These are phyloP conservation scores for Lochmaea crataegi DNA, from an alignment of 2,888 invertebrate genomes.

Conservation along the genomic window DNA sequence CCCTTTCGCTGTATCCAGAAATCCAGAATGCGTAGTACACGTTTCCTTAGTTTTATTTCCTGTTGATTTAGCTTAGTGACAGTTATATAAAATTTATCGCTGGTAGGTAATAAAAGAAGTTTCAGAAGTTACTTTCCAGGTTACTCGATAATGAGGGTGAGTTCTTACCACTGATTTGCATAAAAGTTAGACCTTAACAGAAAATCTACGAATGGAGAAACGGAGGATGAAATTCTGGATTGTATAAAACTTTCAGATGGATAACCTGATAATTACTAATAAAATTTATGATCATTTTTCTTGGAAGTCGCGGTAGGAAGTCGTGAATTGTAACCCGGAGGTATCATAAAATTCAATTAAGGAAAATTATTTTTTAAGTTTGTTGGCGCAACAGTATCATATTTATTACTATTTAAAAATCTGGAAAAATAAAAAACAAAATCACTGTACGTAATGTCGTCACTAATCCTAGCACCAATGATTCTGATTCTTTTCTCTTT, in stretches of 20 bases:
- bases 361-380: too few relatives aligned
- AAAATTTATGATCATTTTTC: conserved; percentile 7
- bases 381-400: too few relatives aligned
- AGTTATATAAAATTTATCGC: conserved; percentile 25
- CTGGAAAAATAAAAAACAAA: too few relatives aligned
- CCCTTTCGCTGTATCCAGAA: neutral
- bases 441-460: neutral
- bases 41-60: conserved; percentile 16
- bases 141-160: conserved; percentile 30
- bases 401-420: too few relatives aligned
- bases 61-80: conserved; percentile 15
- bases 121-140: conserved; percentile 23
- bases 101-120: conserved; percentile 29
- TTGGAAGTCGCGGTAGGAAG: neutral
- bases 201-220: conserved; percentile 23
- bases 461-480: neutral
- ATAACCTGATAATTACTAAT: conserved; percentile 14
- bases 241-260: conserved; percentile 9
- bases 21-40: neutral
- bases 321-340: neutral
- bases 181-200: conserved; percentile 26
- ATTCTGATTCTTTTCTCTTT: neutral
- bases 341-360: neutral
- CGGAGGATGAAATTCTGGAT: neutral
- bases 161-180: conserved; percentile 34